Base-by-base conservation (phyloP, 2,888 invertebrate species). In the Acronicta psi region DNA sequence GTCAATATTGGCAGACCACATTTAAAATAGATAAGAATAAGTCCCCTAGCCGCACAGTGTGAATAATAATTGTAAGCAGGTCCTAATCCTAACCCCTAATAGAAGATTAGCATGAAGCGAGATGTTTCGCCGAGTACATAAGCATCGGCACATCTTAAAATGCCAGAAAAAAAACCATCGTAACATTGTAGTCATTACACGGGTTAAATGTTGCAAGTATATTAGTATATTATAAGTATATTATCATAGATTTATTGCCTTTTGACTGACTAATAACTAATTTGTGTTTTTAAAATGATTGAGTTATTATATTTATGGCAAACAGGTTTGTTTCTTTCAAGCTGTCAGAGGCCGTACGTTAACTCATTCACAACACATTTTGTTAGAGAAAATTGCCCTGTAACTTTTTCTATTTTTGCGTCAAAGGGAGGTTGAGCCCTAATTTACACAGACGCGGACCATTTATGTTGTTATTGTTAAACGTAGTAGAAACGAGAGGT, bases 401-500 rank as follows among this genome's bases (percentile, higher is more conserved):
- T 59, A 67, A 64, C 58, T 60, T 68, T 72, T 72, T 63, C 51
- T 60, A 66, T 70, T 62, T 59, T 52, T 43, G 61, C 67, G 67
- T 49, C 63, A 62, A 59, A 63, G 53, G 37, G 52, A 56, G 56
- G 61, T 66, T 56, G 41, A 70, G 59, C 66, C 41, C 51, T 66
- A 73, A 73, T 65, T 65, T 73, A 72, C 59, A 55, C 71, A 46
- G 41, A 43, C 71, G 34, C 52, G 43, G 45, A 61, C 40, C 62
- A 44, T 46, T 63, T 54, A 62, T 45, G 14, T 63, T 56, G 67
- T 75, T 77, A 73, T 63, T 56, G 67, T 75, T 77, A 73, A 76
- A 68, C 65, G 73, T 66, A 59, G 68, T 61, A 73, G 70, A 47
- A 59, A 70, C 73, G 58, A 61, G 72, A 71, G 73, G 71, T n/a